Evolutionary conservation across 1,140 invertebrate genomes (phyloP).

Genomic region (Copidosoma floridanum): DNA sequence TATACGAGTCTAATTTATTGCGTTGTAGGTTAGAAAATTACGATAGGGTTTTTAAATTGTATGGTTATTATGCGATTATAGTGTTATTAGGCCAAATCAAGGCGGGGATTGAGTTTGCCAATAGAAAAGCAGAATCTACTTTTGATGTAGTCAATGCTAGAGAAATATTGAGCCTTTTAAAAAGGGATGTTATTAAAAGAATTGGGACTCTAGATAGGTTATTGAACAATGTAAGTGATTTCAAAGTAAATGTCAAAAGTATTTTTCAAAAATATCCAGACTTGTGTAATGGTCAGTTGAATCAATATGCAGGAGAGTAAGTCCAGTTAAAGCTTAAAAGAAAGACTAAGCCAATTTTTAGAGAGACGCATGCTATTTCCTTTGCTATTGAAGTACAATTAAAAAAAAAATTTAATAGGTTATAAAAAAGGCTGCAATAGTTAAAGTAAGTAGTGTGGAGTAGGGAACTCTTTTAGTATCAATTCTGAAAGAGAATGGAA

Average conservation of each 20-base stretch:
- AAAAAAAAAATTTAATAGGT: neutral
- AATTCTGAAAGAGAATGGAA: conserved; percentile 2
- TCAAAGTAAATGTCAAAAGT: neutral
- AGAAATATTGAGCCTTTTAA: neutral
- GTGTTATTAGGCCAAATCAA: neutral
- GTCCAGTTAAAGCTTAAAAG: conserved; percentile 29
- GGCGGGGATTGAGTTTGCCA: neutral
- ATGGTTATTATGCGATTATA: neutral
- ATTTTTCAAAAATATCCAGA: neutral
- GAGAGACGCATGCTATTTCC: neutral
- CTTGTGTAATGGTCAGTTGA: conserved; percentile 25
- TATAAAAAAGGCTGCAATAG: conserved; percentile 2
- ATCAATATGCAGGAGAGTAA: conserved; percentile 33
- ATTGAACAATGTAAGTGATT: neutral
- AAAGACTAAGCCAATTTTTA: neutral
- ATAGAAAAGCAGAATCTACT: neutral
- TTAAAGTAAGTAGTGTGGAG: neutral
- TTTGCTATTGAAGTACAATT: conserved; percentile 10
- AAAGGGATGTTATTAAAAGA: neutral
- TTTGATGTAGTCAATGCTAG: neutral
- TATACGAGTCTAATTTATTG: neutral
- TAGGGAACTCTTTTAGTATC: conserved; percentile 16
- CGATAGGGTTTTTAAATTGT: neutral
- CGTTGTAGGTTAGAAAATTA: neutral
- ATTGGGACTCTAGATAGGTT: neutral